Conservation (phyloP, 1,140 invertebrate species). For the Meteorus sp. region DNA sequence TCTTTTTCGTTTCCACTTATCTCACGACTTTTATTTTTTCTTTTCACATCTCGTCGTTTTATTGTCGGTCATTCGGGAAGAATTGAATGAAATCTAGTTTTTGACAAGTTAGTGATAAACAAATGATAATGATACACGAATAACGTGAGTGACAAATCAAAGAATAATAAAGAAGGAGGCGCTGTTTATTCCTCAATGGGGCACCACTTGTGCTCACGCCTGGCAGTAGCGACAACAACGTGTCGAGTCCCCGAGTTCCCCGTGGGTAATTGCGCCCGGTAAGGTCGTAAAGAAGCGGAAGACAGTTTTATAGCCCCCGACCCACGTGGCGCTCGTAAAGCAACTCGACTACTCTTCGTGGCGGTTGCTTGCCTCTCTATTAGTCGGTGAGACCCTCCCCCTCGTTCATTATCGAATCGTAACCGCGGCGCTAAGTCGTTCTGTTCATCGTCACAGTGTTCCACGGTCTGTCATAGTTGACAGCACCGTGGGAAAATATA, state of each 20-base stretch:
- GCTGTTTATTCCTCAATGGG: constrained; percentile 29
- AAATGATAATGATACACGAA: not conserved
- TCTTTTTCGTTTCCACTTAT: not conserved
- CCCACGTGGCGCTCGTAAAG: constrained; percentile 55
- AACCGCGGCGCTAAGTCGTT: constrained; percentile 16
- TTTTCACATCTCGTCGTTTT: too few relatives aligned
- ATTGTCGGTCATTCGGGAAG: not conserved
- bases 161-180: constrained; percentile 11
- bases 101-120: not conserved
- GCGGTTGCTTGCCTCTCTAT: constrained; percentile 32
- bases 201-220: constrained; percentile 22
- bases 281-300: constrained; percentile 53
- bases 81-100: not conserved
- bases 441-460: constrained; percentile 4
- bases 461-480: not conserved
- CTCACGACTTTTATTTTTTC: too few relatives aligned
- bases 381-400: constrained; percentile 33
- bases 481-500: not conserved
- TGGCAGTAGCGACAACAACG: constrained; percentile 33
- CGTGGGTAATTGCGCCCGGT: constrained; percentile 46
- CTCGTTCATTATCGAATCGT: constrained; percentile 45
- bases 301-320: constrained; percentile 54
- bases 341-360: constrained; percentile 27
- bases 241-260: constrained; percentile 40
- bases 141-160: constrained; percentile 1